phyloP scores from a whole-genome alignment of 2,888 invertebrate species.

The Tipula vernalis region DNA sequence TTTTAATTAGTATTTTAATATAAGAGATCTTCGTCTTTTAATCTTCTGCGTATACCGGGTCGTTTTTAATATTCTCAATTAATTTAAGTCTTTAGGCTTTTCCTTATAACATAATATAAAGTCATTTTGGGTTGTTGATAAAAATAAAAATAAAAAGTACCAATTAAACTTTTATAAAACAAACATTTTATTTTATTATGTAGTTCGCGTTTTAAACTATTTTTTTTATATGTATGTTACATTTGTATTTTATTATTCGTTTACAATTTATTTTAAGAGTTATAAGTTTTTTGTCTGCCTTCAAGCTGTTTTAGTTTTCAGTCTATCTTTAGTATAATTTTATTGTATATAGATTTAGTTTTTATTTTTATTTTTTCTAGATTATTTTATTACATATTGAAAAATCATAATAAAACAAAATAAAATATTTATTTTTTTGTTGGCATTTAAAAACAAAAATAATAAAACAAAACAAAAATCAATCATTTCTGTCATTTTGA shows the following conservation, averaged over 20 bases:
- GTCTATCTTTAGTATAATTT: background rate
- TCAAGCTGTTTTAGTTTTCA: background rate
- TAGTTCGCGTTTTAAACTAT: background rate
- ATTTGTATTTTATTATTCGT: background rate
- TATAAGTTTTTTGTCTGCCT: background rate
- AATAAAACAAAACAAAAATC: background rate
- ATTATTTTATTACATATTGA: background rate
- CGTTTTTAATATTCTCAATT: background rate
- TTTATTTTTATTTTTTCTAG: background rate
- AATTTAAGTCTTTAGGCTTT: background rate
- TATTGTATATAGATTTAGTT: background rate
- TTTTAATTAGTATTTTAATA: background rate
- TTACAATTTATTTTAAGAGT: constrained; percentile 4
- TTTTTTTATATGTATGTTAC: background rate
- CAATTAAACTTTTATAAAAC: background rate
- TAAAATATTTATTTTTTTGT: background rate
- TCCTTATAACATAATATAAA: background rate
- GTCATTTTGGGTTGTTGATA: background rate
- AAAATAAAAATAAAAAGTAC: background rate
- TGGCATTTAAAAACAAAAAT: background rate
- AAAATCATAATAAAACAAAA: background rate
- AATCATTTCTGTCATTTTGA: background rate
- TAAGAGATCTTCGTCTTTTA: background rate
- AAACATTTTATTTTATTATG: background rate
- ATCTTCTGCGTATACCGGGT: background rate